Conservation (phyloP, 2,888 invertebrate species). For the Chrysina gloriosa region DNA sequence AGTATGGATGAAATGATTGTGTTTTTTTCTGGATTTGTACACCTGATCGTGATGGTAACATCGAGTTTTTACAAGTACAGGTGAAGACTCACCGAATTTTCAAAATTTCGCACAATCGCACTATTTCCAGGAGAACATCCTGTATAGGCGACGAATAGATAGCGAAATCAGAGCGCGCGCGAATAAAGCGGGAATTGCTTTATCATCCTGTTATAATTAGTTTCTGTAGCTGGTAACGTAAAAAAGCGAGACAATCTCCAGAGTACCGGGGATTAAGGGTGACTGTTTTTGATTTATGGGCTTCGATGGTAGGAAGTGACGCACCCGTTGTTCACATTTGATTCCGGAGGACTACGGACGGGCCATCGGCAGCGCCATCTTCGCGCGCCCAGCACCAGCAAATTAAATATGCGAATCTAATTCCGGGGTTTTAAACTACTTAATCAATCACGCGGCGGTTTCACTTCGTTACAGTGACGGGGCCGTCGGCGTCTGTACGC, state of each 20-base stretch:
- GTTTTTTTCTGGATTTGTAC: too few relatives aligned
- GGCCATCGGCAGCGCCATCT: slow-evolving; percentile 52
- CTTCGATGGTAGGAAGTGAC: slow-evolving; percentile 60
- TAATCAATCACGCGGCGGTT: slow-evolving; percentile 62
- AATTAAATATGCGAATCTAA: slow-evolving; percentile 65
- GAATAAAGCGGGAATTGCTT: slow-evolving; percentile 47
- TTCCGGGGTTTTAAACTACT: slow-evolving; percentile 62
- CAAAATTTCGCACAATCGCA: too few relatives aligned
- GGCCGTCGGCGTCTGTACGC: slow-evolving; percentile 44
- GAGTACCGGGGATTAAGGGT: slow-evolving; percentile 62
- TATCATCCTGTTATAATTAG: slow-evolving; percentile 64
- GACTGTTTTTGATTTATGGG: slow-evolving; percentile 65
- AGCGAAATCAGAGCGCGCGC: background rate
- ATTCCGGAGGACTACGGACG: slow-evolving; percentile 49
- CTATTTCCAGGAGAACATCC: too few relatives aligned
- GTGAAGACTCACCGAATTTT: too few relatives aligned
- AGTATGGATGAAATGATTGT: too few relatives aligned
- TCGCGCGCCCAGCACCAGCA: slow-evolving; percentile 53
- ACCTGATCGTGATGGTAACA: too few relatives aligned
- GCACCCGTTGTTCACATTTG: slow-evolving; percentile 52
- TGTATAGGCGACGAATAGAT: background rate
- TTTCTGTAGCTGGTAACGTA: slow-evolving; percentile 57
- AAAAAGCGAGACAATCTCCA: slow-evolving; percentile 58
- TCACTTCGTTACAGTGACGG: slow-evolving; percentile 48
- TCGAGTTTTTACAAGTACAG: too few relatives aligned